Evolutionary conservation across 2,113 vertebrate species (phyloP).

Genomic region (Gambusia holbrooki): DNA sequence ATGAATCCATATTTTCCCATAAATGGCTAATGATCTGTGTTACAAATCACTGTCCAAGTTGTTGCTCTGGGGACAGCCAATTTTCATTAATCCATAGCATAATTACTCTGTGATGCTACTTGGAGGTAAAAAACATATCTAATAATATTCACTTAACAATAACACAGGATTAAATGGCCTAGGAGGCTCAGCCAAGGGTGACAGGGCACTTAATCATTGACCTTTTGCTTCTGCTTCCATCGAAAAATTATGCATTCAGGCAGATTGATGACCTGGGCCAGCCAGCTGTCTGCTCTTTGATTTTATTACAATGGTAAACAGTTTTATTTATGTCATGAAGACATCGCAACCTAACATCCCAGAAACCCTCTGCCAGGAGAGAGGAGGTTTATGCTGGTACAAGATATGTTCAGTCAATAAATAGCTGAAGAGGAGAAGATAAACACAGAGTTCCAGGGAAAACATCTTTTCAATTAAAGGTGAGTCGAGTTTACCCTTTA

Average conservation of each 20-base stretch:
- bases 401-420: conserved; percentile 32
- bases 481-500: background rate
- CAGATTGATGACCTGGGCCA: conserved; percentile 51
- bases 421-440: conserved; percentile 57
- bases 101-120: conserved; percentile 57
- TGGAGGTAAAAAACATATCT: conserved; percentile 47
- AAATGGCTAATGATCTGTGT: conserved; percentile 41
- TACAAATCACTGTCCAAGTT: conserved; percentile 31
- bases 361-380: conserved; percentile 18
- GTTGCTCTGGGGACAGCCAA: conserved; percentile 18
- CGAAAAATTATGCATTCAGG: conserved; percentile 37
- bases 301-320: conserved; percentile 54
- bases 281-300: conserved; percentile 31
- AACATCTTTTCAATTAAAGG: background rate
- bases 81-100: conserved; percentile 32
- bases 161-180: conserved; percentile 41
- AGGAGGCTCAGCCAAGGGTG: conserved; percentile 41
- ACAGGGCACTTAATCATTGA: conserved; percentile 44
- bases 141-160: conserved; percentile 58
- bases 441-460: conserved; percentile 6
- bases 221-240: conserved; percentile 32
- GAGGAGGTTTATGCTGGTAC: conserved; percentile 19
- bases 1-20: conserved; percentile 21
- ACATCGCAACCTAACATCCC: conserved; percentile 14
- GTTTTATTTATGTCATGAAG: conserved; percentile 49